Conservation (phyloP, 2,888 invertebrate genomes). For the Heliconius cydno region DNA sequence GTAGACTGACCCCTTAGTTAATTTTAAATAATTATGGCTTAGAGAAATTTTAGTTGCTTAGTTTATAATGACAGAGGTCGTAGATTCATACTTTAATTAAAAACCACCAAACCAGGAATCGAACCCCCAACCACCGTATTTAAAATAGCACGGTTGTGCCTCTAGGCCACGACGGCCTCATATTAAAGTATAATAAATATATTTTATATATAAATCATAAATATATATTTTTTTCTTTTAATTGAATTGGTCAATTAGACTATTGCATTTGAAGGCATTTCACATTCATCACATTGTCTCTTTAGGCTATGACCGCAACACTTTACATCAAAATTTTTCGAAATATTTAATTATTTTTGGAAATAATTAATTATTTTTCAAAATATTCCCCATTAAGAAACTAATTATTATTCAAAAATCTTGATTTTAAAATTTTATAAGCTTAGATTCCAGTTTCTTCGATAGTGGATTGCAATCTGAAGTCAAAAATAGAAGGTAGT, state of each 20-base stretch:
- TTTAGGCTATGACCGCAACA: constrained; percentile 2
- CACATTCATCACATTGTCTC: not conserved
- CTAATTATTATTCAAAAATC: not conserved
- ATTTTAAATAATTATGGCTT: constrained; percentile 1
- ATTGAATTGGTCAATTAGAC: not conserved
- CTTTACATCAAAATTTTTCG: not conserved
- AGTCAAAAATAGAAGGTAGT: no score
- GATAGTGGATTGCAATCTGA: no score
- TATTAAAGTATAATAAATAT: no score
- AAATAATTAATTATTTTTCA: not conserved
- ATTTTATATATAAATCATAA: no score
- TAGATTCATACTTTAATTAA: not conserved
- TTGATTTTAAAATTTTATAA: not conserved
- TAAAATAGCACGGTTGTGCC: not conserved
- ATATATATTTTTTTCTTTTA: not conserved
- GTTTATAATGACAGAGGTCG: not conserved
- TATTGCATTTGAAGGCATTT: not conserved
- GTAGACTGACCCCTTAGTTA: not conserved
- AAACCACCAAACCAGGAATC: no score
- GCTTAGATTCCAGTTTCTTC: no score
- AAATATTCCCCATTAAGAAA: not conserved
- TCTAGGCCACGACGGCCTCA: not conserved
- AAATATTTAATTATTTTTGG: not conserved
- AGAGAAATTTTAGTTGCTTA: not conserved
- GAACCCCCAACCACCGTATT: not conserved